A percentile compares a stretch with the other conserved stretches of the same genome.
phyloP scores from a whole-genome alignment of 53 echinoderm and acorn worm species.

The Crossaster papposus region DNA sequence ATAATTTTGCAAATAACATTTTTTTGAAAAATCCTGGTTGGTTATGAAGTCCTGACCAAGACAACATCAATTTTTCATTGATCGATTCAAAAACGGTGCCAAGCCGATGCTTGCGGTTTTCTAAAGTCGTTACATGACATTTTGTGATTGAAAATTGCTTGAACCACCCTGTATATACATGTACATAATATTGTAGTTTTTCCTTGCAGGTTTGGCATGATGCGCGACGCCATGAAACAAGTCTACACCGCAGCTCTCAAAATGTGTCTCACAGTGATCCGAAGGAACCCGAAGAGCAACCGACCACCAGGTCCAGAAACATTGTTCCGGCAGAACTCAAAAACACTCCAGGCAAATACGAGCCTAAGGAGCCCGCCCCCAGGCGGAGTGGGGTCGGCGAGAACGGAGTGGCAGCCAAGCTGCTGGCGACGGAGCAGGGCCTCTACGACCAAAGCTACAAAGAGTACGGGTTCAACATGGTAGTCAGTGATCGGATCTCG shows the following conservation, averaged over 20 bases:
- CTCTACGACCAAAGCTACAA: constrained; percentile 75
- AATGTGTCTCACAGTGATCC: not conserved
- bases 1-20: too few species aligned
- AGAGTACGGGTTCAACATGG: constrained; percentile 95
- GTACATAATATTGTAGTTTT: too few species aligned
- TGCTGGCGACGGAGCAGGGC: constrained; percentile 60
- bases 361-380: constrained; percentile 65
- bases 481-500: constrained; percentile 90
- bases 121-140: too few species aligned
- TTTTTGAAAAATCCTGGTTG: too few species aligned
- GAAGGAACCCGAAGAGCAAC: not conserved
- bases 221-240: not conserved
- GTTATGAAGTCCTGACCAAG: too few species aligned
- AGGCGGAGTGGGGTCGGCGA: constrained; percentile 77
- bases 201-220: too few species aligned
- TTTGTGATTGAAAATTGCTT: too few species aligned
- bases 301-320: not conserved
- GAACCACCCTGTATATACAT: too few species aligned
- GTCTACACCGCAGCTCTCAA: not conserved
- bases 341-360: constrained; percentile 76
- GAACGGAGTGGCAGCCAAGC: constrained; percentile 73
- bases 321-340: constrained; percentile 60
- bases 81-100: too few species aligned
- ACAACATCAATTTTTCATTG: too few species aligned
- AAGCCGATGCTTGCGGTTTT: too few species aligned